phyloP scores from a whole-genome alignment of 2,888 invertebrate species.

The Corbicula japonica region DNA sequence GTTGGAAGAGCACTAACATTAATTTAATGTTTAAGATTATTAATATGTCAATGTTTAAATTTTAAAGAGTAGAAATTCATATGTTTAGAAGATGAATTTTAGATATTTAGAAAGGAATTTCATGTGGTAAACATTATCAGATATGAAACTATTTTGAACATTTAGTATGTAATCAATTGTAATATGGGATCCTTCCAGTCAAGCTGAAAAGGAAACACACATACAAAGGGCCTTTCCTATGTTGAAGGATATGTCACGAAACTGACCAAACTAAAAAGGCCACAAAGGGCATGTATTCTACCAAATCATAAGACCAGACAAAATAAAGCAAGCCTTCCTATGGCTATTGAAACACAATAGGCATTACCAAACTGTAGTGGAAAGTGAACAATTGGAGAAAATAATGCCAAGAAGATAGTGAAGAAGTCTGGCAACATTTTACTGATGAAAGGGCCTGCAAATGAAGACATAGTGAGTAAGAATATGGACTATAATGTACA shows the following conservation, averaged over 20 bases:
- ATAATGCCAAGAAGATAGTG: slow-evolving; percentile 7
- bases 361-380: slow-evolving; percentile 18
- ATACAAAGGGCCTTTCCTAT: too few relatives aligned
- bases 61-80: too few relatives aligned
- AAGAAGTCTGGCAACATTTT: slow-evolving; percentile 10
- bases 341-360: slow-evolving; percentile 20
- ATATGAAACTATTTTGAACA: too few relatives aligned
- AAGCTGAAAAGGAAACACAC: slow-evolving; percentile 21
- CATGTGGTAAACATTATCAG: too few relatives aligned
- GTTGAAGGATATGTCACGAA: too few relatives aligned
- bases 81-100: too few relatives aligned
- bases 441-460: not conserved
- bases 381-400: not conserved
- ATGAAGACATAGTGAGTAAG: not conserved
- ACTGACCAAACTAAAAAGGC: too few relatives aligned
- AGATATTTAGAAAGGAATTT: too few relatives aligned
- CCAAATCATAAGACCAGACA: slow-evolving; percentile 18
- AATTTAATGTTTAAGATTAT: too few relatives aligned
- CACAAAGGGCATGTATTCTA: slow-evolving; percentile 17
- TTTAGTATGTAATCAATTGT: too few relatives aligned
- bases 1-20: too few relatives aligned
- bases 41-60: too few relatives aligned
- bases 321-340: slow-evolving; percentile 7
- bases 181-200: slow-evolving; percentile 17
- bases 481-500: not conserved